phyloP scores from a whole-genome alignment of 2,888 invertebrate species.

The Tetragonula carbonaria region DNA sequence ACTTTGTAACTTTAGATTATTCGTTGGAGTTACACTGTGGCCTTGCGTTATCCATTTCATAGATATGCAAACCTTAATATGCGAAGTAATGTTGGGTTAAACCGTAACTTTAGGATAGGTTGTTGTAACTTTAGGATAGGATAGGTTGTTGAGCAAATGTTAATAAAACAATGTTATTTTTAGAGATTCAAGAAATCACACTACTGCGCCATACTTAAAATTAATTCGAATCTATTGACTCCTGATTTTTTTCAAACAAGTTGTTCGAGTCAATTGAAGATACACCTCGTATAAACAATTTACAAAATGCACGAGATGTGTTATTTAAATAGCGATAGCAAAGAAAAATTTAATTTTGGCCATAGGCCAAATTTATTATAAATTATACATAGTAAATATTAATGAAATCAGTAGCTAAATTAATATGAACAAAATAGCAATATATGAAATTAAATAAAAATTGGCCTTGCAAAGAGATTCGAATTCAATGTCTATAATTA shows the following conservation, averaged over 20 bases:
- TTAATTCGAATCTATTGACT: background rate
- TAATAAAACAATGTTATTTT: background rate
- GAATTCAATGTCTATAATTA: too few relatives aligned
- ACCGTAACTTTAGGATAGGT: background rate
- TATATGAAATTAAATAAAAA: too few relatives aligned
- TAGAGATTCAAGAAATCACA: background rate
- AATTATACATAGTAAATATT: too few relatives aligned
- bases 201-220: background rate
- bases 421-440: too few relatives aligned
- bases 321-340: background rate
- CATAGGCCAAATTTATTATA: too few relatives aligned
- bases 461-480: too few relatives aligned
- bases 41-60: slow-evolving; percentile 12
- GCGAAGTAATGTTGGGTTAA: background rate
- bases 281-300: background rate
- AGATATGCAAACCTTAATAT: background rate
- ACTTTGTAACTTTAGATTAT: slow-evolving; percentile 33
- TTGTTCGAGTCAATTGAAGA: background rate
- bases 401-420: too few relatives aligned
- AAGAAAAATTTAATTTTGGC: background rate
- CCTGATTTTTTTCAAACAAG: background rate
- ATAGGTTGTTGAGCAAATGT: background rate
- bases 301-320: slow-evolving; percentile 4
- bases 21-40: slow-evolving; percentile 17
- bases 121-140: too few relatives aligned